These are phyloP conservation scores for Maniola hyperantus DNA, from an alignment of 2,888 invertebrate species.

Conservation along the genomic window DNA sequence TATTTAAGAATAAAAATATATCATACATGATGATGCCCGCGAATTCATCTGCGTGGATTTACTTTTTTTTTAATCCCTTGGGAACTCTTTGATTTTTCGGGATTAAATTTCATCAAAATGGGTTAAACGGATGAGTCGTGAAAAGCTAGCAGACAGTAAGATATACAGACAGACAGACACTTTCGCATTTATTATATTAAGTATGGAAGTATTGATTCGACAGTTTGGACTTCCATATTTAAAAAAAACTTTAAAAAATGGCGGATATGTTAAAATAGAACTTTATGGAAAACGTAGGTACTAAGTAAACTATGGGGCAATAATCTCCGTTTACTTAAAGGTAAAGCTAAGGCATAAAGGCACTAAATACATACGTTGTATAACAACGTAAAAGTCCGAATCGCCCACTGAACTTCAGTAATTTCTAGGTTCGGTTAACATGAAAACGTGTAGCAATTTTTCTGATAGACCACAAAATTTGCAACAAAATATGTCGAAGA, in stretches of 20 bases:
- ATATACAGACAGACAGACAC: too few relatives aligned
- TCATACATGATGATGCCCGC: too few relatives aligned
- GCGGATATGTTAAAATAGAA: background rate
- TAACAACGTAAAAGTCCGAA: constrained; percentile 56
- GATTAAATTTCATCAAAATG: too few relatives aligned
- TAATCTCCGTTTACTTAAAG: constrained; percentile 22
- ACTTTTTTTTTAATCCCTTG: too few relatives aligned
- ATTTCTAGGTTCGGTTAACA: constrained; percentile 52
- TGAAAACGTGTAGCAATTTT: constrained; percentile 48
- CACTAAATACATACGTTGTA: constrained; percentile 27
- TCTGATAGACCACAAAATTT: background rate
- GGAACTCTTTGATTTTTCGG: too few relatives aligned
- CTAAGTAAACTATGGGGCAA: constrained; percentile 12
- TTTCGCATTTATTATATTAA: too few relatives aligned
- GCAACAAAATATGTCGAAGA: constrained; percentile 30
- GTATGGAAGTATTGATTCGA: background rate
- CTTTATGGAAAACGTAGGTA: constrained; percentile 7
- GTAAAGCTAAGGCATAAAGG: constrained; percentile 37
- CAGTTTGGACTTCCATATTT: too few relatives aligned
- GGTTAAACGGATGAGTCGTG: too few relatives aligned
- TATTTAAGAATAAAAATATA: too few relatives aligned
- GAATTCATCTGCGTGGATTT: too few relatives aligned
- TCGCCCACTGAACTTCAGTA: constrained; percentile 58
- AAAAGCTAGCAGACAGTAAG: too few relatives aligned
- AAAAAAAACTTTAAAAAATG: background rate